Conservation (phyloP, 2,797 vertebrate genomes). For the Crocodylus rhombifer region DNA sequence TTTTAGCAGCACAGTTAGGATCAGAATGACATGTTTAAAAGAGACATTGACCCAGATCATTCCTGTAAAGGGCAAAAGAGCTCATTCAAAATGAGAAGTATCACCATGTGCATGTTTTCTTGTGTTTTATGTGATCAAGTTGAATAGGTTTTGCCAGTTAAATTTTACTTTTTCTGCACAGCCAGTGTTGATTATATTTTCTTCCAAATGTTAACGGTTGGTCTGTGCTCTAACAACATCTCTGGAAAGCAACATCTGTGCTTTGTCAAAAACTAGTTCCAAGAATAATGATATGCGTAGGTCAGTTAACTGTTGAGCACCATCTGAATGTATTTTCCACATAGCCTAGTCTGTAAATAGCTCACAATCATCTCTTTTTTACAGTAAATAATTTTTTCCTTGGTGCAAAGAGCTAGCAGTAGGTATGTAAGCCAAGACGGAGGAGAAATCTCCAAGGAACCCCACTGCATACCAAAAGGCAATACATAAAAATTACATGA, state of each 20-base stretch:
- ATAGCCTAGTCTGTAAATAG: slow-evolving; percentile 20
- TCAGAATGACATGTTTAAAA: slow-evolving; percentile 41
- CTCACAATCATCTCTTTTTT: slow-evolving; percentile 31
- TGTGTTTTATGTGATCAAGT: slow-evolving; percentile 38
- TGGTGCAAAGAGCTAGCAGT: not conserved
- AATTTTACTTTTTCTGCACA: slow-evolving; percentile 45
- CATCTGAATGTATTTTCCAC: not conserved
- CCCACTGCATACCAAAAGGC: slow-evolving; percentile 19
- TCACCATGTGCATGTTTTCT: slow-evolving; percentile 33
- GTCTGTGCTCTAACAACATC: slow-evolving; percentile 21
- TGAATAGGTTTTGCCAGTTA: slow-evolving; percentile 48
- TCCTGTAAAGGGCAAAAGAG: slow-evolving; percentile 14
- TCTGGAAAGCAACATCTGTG: slow-evolving; percentile 48
- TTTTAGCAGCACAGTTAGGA: slow-evolving; percentile 41
- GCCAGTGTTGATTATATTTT: slow-evolving; percentile 57
- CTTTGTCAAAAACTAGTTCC: slow-evolving; percentile 57
- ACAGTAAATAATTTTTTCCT: slow-evolving; percentile 16
- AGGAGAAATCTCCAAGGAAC: slow-evolving; percentile 12
- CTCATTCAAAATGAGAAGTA: slow-evolving; percentile 40
- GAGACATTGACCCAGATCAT: not conserved
- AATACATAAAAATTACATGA: not conserved
- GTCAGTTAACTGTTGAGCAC: slow-evolving; percentile 26
- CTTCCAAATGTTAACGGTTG: slow-evolving; percentile 23
- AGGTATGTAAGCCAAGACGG: not conserved
- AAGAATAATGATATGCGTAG: slow-evolving; percentile 45